Percentiles rank a stretch among this genome's conserved stretches.
Conservation (phyloP, 2,888 invertebrate genomes). For the Galeopsomyia nigrocyanea region DNA sequence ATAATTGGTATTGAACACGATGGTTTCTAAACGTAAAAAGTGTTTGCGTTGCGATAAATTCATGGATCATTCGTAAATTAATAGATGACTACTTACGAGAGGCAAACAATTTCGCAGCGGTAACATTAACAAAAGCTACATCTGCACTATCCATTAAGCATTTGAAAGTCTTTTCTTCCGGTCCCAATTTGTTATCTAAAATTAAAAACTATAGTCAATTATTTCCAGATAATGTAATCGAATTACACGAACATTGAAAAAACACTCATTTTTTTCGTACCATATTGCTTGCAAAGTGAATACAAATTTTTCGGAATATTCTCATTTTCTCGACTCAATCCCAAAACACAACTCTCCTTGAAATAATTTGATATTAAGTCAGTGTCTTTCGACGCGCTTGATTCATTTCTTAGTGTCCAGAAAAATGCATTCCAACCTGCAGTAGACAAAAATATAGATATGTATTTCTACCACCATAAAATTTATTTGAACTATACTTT, state of each 20-base stretch:
- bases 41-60: background rate
- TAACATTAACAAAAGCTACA: conserved; percentile 82
- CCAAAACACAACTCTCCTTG: conserved; percentile 47
- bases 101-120: conserved; percentile 69
- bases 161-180: conserved; percentile 54
- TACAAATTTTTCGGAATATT: conserved; percentile 47
- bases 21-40: background rate
- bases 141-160: conserved; percentile 81
- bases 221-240: background rate
- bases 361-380: conserved; percentile 34
- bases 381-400: background rate
- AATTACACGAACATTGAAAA: background rate
- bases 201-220: background rate
- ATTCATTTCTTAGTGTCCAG: conserved; percentile 12
- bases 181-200: background rate
- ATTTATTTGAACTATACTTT: background rate
- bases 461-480: background rate
- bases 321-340: conserved; percentile 19
- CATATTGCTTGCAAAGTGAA: conserved; percentile 38
- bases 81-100: conserved; percentile 67
- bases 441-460: conserved; percentile 3
- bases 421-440: conserved; percentile 39
- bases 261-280: background rate
- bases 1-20: conserved; percentile 26
- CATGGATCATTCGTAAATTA: background rate